Evolutionary conservation across 1,140 invertebrate genomes (phyloP), one percentile per base, ranked within the genome.

Genomic region (Cydia splendana): DNA sequence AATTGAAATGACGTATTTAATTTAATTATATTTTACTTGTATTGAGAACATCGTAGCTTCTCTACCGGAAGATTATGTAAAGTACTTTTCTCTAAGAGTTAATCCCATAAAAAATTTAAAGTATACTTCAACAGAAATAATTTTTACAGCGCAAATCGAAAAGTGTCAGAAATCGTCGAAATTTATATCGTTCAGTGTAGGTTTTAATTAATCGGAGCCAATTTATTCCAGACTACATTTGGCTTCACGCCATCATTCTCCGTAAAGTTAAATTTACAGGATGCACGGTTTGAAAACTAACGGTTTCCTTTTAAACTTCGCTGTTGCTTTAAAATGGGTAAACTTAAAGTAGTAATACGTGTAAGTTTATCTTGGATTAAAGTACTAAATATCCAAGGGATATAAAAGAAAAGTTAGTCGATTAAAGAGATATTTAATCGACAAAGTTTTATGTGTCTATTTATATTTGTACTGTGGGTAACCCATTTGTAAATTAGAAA

Each of bases 221-320:
- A 24, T 62, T 62, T 62, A 62, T 62, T 62, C 57, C 20, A 24
- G 18, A 24, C 57, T 24, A 62, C 57, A 62, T 62, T 62, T 62
- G 57, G 57, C 57, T 62, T 62, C 57, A 62, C 57, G 57, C 57
- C 57, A 62, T 24, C 18, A 62, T 20, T 62, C 57, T 62, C 57
- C 9, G 57, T 24, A 12, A 62, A 62, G 20, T 62, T 62, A 62
- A 12, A 62, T 62, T 62, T 62, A 62, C 18, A 10, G 57, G 20
- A 62, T 62, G 57, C 7, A 24, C 53, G 15, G 20, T 62, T 62
- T 62, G 9, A 20, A 24, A 62, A 62, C 9, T 62, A 62, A 62
- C 57, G 57, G 57, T 24, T 62, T 57, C 53, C 5, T 57, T 18
- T 62, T 18, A 62, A 62, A 62, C 57, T 62, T 62, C 20, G 9